phyloP scores from a whole-genome alignment of 2,888 invertebrate genomes.

The Lumbricus terrestris region DNA sequence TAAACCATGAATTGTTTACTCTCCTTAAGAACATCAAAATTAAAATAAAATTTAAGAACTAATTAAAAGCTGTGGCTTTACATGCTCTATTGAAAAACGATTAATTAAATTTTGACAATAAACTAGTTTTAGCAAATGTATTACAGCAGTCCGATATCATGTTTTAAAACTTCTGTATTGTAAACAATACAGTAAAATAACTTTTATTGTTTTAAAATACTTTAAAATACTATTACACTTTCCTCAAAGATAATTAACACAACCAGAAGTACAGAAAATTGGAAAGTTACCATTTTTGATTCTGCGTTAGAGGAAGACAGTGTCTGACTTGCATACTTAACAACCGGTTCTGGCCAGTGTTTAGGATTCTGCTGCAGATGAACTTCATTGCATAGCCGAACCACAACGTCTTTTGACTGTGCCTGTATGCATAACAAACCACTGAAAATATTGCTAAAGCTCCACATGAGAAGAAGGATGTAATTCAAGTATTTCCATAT shows the following conservation, averaged over 20 bases:
- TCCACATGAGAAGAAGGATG: too few relatives aligned
- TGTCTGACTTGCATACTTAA: slow-evolving; percentile 32
- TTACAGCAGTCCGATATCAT: too few relatives aligned
- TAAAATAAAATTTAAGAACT: background rate
- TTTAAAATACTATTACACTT: background rate
- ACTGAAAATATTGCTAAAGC: too few relatives aligned
- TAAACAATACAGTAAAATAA: background rate
- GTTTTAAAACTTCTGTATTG: too few relatives aligned
- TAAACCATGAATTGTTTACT: background rate
- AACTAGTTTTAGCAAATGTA: background rate
- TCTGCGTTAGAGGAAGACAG: slow-evolving; percentile 27
- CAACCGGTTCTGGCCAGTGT: slow-evolving; percentile 39
- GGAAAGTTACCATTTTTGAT: slow-evolving; percentile 32
- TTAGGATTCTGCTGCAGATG: slow-evolving; percentile 42
- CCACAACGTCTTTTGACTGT: slow-evolving; percentile 50
- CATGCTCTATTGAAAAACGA: background rate
- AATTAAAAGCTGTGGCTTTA: background rate
- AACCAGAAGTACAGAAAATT: background rate
- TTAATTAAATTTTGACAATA: background rate
- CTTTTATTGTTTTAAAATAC: background rate
- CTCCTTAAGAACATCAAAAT: background rate
- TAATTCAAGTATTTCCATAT: background rate
- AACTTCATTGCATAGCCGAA: slow-evolving; percentile 48
- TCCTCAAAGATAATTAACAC: background rate
- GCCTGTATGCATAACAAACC: slow-evolving; percentile 42